These are phyloP conservation scores for Spheniscus humboldti DNA, from an alignment of 2,797 vertebrate species.

Conservation along the genomic window DNA sequence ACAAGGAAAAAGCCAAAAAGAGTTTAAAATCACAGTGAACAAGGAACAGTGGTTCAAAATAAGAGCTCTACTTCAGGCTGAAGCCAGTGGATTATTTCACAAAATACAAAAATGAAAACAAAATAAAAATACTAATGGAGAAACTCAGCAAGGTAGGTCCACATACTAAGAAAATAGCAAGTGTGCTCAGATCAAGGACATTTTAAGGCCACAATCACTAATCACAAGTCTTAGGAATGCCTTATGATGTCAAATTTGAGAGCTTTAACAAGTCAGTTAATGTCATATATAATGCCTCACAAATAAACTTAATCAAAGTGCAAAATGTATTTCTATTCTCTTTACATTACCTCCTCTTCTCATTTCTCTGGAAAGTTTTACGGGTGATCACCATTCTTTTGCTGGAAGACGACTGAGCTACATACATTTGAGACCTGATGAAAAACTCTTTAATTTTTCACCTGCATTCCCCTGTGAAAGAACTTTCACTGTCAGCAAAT, in stretches of 20 bases:
- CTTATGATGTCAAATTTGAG: not conserved
- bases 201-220: not conserved
- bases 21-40: not conserved
- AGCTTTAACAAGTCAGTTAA: not conserved
- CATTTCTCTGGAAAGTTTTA: not conserved
- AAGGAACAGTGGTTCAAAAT: not conserved
- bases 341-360: not conserved
- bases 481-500: not conserved
- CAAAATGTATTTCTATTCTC: not conserved
- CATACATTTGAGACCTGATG: not conserved
- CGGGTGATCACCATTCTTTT: not conserved
- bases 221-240: not conserved
- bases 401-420: not conserved
- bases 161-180: not conserved
- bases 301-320: not conserved
- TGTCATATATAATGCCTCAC: not conserved
- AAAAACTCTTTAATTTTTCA: not conserved
- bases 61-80: not conserved
- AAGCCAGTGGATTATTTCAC: not conserved
- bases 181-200: not conserved
- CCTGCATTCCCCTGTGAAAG: not conserved
- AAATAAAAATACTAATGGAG: not conserved
- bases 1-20: not conserved
- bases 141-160: not conserved
- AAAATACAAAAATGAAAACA: not conserved